phyloP scores from a whole-genome alignment of 2,888 invertebrate genomes.

The Microchrysa polita region DNA sequence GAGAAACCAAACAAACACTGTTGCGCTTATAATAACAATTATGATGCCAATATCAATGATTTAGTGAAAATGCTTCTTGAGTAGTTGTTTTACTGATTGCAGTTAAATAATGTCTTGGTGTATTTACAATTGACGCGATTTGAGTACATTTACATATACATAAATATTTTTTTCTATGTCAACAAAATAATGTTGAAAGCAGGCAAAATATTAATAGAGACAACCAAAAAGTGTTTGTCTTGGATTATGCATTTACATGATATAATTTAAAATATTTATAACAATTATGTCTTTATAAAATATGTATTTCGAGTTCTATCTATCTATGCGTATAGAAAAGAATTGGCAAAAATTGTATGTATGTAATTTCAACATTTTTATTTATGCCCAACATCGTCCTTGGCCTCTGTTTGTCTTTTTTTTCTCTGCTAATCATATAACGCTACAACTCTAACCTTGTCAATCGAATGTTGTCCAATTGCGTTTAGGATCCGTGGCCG shows the following conservation, averaged over 20 bases:
- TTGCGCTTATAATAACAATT: not conserved
- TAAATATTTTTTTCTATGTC: not conserved
- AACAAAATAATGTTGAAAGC: not conserved
- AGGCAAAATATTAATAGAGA: not conserved
- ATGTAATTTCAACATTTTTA: too few relatives aligned
- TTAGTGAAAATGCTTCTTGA: not conserved
- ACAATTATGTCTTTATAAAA: too few relatives aligned
- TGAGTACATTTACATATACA: too few relatives aligned
- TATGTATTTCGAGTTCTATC: not conserved
- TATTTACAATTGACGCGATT: slow-evolving; percentile 5
- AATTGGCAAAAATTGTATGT: not conserved
- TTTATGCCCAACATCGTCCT: not conserved
- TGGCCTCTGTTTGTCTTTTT: not conserved
- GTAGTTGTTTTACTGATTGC: not conserved
- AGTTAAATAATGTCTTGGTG: too few relatives aligned
- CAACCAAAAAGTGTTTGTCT: too few relatives aligned
- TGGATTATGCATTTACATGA: too few relatives aligned
- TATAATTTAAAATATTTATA: too few relatives aligned
- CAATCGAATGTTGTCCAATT: slow-evolving; percentile 44
- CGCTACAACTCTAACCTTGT: not conserved
- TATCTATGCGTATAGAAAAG: not conserved
- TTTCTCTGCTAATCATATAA: not conserved
- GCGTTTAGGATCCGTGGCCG: slow-evolving; percentile 17
- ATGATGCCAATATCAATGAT: not conserved
- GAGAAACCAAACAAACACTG: too few relatives aligned